Percentiles rank a stretch among this genome's conserved stretches.
Evolutionary conservation across 2,888 invertebrate species (phyloP).

Genomic region (Amiota minor): DNA sequence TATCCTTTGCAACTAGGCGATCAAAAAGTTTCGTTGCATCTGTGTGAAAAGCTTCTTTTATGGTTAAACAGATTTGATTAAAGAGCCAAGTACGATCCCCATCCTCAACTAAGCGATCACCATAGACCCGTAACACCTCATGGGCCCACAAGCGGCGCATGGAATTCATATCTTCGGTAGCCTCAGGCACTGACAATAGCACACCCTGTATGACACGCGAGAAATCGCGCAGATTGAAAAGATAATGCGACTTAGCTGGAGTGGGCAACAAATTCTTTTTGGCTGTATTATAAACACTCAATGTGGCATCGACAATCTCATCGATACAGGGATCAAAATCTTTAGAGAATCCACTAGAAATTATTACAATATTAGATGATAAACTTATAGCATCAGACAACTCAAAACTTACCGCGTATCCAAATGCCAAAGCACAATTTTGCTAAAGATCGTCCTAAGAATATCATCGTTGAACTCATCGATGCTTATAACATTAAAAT

Average conservation of each 20-base stretch:
- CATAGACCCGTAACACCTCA: constrained; percentile 92
- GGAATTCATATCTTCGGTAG: constrained; percentile 86
- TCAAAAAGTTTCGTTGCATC: constrained; percentile 82
- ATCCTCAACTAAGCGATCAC: constrained; percentile 92
- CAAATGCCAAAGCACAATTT: constrained; percentile 95
- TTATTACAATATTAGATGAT: neutral
- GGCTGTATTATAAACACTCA: constrained; percentile 90
- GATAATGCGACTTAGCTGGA: constrained; percentile 93
- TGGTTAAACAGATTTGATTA: constrained; percentile 79
- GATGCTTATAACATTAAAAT: constrained; percentile 88
- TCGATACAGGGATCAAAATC: constrained; percentile 95
- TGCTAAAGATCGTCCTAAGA: constrained; percentile 87
- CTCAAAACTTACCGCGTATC: constrained; percentile 82
- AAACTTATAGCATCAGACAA: neutral
- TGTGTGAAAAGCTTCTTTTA: constrained; percentile 77
- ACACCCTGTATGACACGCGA: constrained; percentile 94
- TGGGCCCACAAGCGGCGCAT: constrained; percentile 96
- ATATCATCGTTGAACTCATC: constrained; percentile 92
- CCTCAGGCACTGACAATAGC: constrained; percentile 91
- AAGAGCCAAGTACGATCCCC: constrained; percentile 87
- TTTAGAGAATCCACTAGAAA: constrained; percentile 88
- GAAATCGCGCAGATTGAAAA: constrained; percentile 95
- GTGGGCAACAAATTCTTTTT: constrained; percentile 89
- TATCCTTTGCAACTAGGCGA: constrained; percentile 76
- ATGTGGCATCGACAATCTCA: constrained; percentile 88